A percentile compares a stretch with the other conserved stretches of the same genome.
Evolutionary conservation across 2,888 invertebrate genomes (phyloP).

Genomic region (Aleiodes alternator): DNA sequence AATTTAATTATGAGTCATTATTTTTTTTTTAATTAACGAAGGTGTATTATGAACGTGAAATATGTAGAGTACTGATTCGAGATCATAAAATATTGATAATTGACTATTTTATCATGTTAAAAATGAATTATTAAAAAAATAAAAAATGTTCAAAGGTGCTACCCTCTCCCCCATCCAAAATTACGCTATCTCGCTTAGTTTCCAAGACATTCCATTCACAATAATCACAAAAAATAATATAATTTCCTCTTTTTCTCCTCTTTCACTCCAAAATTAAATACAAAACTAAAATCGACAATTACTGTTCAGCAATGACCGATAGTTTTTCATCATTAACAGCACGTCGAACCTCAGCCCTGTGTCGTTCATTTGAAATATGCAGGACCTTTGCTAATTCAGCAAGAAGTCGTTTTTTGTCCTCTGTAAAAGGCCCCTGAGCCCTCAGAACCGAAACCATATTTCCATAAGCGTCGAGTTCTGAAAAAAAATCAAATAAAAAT

Average conservation of each 20-base stretch:
- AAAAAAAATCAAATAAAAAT: constrained; percentile 69
- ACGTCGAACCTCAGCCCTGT: constrained; percentile 93
- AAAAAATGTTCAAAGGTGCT: no score
- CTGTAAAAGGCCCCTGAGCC: constrained; percentile 92
- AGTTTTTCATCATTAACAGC: constrained; percentile 94
- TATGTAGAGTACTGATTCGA: no score
- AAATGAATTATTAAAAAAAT: no score
- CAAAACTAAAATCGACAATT: constrained; percentile 53
- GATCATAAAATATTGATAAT: no score
- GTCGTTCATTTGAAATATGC: constrained; percentile 93
- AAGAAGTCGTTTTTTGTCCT: constrained; percentile 88
- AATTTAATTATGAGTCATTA: no score
- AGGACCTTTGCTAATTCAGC: constrained; percentile 88
- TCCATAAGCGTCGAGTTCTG: constrained; percentile 95
- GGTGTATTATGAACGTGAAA: no score
- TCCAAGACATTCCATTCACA: not conserved
- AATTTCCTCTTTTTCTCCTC: no score
- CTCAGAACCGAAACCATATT: constrained; percentile 92
- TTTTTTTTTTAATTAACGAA: no score
- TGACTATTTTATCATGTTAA: no score
- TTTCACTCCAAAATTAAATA: no score
- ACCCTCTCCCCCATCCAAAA: no score
- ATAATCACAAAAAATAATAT: no score
- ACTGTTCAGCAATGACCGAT: constrained; percentile 93
- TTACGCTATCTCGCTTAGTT: not conserved